Evolutionary conservation across 2,888 invertebrate genomes (phyloP).

Genomic region (Ellobium chinense): DNA sequence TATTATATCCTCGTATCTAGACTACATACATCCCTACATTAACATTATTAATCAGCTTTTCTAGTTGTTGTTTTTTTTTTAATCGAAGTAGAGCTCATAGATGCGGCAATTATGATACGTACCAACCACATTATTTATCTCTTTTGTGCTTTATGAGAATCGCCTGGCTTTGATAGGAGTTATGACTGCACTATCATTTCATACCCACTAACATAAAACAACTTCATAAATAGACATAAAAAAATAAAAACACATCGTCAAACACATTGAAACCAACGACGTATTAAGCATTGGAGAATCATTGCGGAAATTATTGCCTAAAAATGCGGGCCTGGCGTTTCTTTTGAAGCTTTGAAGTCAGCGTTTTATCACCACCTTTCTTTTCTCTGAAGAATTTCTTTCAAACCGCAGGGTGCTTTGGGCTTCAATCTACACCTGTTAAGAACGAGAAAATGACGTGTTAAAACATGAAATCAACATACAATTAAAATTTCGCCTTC

Average conservation of each 20-base stretch:
- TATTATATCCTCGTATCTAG: no score
- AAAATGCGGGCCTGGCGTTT: background rate
- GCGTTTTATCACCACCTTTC: background rate
- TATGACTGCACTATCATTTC: no score
- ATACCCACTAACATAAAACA: background rate
- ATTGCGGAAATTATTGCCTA: background rate
- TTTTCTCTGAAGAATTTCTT: background rate
- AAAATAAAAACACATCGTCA: background rate
- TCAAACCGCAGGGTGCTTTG: background rate
- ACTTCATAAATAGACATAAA: background rate
- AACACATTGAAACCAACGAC: background rate
- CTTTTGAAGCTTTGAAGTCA: background rate
- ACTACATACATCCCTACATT: no score
- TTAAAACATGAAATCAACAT: background rate
- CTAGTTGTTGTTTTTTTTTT: no score
- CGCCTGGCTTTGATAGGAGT: no score
- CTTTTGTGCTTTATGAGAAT: no score
- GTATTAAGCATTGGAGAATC: background rate
- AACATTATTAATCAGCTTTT: no score
- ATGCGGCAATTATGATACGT: no score
- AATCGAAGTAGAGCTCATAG: no score
- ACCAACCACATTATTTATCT: no score
- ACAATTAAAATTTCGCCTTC: background rate
- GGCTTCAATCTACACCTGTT: background rate
- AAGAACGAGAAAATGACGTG: background rate